phyloP scores from a whole-genome alignment of 1,140 invertebrate species.

The Wasmannia auropunctata region DNA sequence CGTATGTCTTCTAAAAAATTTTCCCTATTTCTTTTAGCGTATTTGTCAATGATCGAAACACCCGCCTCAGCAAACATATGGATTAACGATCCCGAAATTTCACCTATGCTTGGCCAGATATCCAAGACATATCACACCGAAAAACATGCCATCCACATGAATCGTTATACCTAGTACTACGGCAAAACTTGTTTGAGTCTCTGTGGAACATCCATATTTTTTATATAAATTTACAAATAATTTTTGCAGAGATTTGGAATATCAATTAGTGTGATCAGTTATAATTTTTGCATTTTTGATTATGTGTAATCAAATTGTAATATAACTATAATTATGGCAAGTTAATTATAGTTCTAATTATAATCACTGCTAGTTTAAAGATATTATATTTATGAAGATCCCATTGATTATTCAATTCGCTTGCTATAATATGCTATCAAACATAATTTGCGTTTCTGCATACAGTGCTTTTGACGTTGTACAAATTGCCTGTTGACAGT shows the following conservation, averaged over 20 bases:
- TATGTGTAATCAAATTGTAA: neutral
- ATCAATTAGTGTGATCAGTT: neutral
- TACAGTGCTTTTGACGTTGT: slow-evolving; percentile 6
- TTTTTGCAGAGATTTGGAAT: slow-evolving; percentile 25
- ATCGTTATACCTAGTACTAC: slow-evolving; percentile 69
- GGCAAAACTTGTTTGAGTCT: slow-evolving; percentile 2
- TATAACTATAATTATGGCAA: slow-evolving; percentile 23
- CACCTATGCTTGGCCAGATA: slow-evolving; percentile 88
- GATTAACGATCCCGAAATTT: slow-evolving; percentile 88
- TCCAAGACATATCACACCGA: slow-evolving; percentile 89
- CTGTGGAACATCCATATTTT: slow-evolving; percentile 37
- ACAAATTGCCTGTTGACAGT: slow-evolving; percentile 18
- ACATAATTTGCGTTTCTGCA: neutral
- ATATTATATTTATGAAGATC: neutral
- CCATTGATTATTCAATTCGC: neutral
- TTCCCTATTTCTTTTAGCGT: slow-evolving; percentile 84
- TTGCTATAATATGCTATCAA: neutral
- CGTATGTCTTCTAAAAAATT: slow-evolving; percentile 39
- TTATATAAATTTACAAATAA: slow-evolving; percentile 58
- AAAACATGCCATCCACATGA: slow-evolving; percentile 85
- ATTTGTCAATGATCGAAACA: slow-evolving; percentile 88
- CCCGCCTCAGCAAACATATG: slow-evolving; percentile 86
- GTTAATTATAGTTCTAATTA: slow-evolving; percentile 28
- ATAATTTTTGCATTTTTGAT: neutral
- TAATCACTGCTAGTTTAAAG: neutral